Evolutionary conservation across 2,888 invertebrate species (phyloP), one percentile per base, ranked within the genome.

Genomic region (Ectemnius continuus): DNA sequence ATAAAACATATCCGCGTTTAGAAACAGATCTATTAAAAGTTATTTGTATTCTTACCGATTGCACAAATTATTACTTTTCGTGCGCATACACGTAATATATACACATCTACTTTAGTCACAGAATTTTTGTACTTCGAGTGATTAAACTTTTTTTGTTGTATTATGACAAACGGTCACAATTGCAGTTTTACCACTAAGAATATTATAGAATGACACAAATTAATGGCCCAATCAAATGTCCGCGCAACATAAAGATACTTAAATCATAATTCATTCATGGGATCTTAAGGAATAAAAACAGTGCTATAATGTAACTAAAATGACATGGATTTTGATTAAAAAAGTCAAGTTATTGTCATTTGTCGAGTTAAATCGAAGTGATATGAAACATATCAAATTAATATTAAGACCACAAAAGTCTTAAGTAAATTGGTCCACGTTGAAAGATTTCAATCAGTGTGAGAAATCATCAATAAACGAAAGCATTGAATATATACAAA

Each of bases 51-150:
- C 61, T 23, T 23, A 23, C 23, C 3, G 23, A 70, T 70, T 82
- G 75, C 71, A 73, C 60, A 63, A 70, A 61, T 18, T 5, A 57
- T 46, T 57, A 16, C 18, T 67, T 45, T 47, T 58, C n/a, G 52
- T 6, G 36, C 65, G 23, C 62, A 61, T 68, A 75, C 72, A 79
- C 56, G n/a, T 48, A 70, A 56, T 26, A 28, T 58, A 67, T 36
- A 16, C 52, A 23, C 48, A 65, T 65, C 57, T 58, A 67, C n/a
- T 57, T 36, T 36, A 36, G 36, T 36, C 8, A 36, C 52, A 52
- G 16, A 52, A 48, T 16, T 52, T 67, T 62, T 20, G 13, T 46
- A 52, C 16, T 52, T 14, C 14, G 52, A 52, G 5, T 16, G 16
- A 6, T 52, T 52, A 16, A 16, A 52, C 1, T 52, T 52, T 16